A percentile compares a stretch with the other conserved stretches of the same genome.
phyloP scores from a whole-genome alignment of 1,140 invertebrate species.

The Ceratosolen fusciceps region DNA sequence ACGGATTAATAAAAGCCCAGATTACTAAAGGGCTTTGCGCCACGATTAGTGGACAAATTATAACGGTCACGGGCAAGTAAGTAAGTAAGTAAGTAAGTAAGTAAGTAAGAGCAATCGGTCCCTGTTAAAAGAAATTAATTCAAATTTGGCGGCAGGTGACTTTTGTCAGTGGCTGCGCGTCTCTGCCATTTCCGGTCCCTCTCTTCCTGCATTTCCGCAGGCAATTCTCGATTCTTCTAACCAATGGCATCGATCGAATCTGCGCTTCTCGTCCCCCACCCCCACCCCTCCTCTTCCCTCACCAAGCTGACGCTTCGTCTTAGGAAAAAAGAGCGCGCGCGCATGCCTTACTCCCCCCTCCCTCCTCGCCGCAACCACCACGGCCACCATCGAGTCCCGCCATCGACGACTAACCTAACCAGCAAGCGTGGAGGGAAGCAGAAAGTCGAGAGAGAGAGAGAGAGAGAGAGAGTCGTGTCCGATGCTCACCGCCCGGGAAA shows the following conservation, averaged over 20 bases:
- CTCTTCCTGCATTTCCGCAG: conserved; percentile 32
- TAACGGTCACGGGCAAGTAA: no score
- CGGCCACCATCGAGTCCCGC: no score
- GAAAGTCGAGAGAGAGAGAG: not conserved
- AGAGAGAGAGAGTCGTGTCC: not conserved
- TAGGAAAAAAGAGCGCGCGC: no score
- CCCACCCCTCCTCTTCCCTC: not conserved
- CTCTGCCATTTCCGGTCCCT: conserved; percentile 39
- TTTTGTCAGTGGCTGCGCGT: not conserved
- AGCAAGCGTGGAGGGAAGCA: no score
- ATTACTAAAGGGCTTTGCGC: no score
- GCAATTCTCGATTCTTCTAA: conserved; percentile 49
- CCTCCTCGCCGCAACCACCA: no score
- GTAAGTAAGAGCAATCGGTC: not conserved
- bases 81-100: no score
- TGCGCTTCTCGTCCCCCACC: not conserved
- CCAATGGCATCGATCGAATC: conserved; percentile 65
- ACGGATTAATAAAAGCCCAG: no score
- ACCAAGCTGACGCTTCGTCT: not conserved
- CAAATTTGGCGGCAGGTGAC: not conserved
- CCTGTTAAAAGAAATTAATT: not conserved
- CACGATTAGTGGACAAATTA: no score
- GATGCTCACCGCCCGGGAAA: not conserved
- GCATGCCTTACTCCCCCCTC: no score
- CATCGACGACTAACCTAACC: not conserved